Conservation (phyloP, 2,113 vertebrate species). For the Crypturellus undulatus region DNA sequence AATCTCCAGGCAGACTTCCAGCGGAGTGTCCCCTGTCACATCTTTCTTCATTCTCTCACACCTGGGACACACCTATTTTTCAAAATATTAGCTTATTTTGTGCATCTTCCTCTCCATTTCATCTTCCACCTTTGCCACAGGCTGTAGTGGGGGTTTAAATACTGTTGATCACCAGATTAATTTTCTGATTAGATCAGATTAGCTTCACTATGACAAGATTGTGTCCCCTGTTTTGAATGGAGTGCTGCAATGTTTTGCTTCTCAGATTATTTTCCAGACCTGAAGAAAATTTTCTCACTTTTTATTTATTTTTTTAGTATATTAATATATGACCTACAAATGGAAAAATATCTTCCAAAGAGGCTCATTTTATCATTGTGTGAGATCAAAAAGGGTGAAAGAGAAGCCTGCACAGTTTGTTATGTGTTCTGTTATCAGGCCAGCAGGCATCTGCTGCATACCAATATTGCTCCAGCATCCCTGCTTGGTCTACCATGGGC, state of each 20-base stretch:
- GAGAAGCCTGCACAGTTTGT: background rate
- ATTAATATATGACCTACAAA: background rate
- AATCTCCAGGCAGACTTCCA: slow-evolving; percentile 28
- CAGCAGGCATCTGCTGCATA: background rate
- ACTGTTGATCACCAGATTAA: background rate
- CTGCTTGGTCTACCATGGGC: rapidly evolving
- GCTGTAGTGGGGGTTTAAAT: background rate
- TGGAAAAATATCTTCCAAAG: background rate
- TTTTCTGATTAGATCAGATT: background rate
- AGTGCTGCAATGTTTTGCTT: background rate
- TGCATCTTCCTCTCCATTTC: background rate
- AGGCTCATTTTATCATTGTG: background rate
- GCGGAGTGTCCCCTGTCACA: background rate
- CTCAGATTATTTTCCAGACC: background rate
- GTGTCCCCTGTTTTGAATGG: background rate
- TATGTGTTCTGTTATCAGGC: background rate
- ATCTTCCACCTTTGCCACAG: background rate
- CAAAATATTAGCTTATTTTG: background rate
- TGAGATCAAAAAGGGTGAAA: background rate
- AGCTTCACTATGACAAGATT: background rate
- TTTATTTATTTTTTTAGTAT: background rate
- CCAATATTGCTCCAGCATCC: background rate
- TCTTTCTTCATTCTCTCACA: background rate
- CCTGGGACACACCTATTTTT: background rate
- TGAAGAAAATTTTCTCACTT: background rate